Evolutionary conservation across 2,797 vertebrate genomes (phyloP), one percentile per base, ranked within the genome.

Genomic region (Sarcophilus harrisii): DNA sequence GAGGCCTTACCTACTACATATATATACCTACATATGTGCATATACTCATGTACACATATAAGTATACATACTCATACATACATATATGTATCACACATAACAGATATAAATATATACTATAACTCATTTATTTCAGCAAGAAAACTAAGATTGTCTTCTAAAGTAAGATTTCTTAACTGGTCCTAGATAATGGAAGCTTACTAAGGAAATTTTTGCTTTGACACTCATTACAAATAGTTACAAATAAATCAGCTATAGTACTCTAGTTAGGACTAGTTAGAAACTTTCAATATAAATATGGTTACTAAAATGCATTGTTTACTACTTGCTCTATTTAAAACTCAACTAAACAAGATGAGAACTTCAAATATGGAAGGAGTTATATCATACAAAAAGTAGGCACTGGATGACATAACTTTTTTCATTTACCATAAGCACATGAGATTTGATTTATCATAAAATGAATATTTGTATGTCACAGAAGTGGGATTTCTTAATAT

Each of bases 131-230:
- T 93, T 96, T 97, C 96, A 96, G 58, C 92, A 58, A 97, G 91
- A 96, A 97, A 97, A 97, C 95, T 89, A 94, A 96, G 95, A 94
- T 96, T 96, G 94, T 96, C 95, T 96, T 90, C 92, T 90, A 94
- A 96, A 96, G 92, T 95, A 30, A 93, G 58, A 62, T 94, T 95
- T 96, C 60, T 93, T 93, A 58, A 91, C 91, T 97, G 60, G 57
- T 73, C 95, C 93, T 97, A 96, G 97, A 95, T 98, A 96, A 93
- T 94, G 91, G 38, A 96, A 95, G 73, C 93, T 96, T 49, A 94
- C 59, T 92, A 93, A 95, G 94, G 91, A 96, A 96, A 96, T 93
- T 90, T 30, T 32, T 59, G 90, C 66, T 95, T 29, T 90, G 91
- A 94, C 96, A 96, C 45, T 91, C 59, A 92, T 93, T 92, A 91